Evolutionary conservation across 2,113 vertebrate genomes (phyloP), one percentile per base, ranked within the genome.

Genomic region (Orientallactaga bullata): DNA sequence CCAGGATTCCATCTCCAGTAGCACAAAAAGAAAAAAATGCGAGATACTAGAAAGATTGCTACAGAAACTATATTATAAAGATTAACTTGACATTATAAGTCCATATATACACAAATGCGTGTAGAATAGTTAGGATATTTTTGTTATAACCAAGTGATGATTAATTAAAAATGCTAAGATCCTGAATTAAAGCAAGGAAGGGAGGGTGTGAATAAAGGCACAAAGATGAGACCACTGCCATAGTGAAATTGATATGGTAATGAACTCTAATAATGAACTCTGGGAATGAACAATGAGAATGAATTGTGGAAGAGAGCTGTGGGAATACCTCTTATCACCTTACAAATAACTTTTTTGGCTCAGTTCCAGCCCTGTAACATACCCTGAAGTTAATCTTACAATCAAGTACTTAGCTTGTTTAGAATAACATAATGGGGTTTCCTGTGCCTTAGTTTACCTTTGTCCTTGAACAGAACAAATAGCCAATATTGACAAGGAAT

Each of bases 121-220:
- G 7, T 65, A 51, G n/a, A 85, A 32, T 71, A 73, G 18, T 84
- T 89, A 66, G 35, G 15, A 66, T 7, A 37, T 55, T 86, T 89
- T 76, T 88, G n/a, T 72, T 68, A 78, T 23, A 85, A 73, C 82
- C 37, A 91, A 60, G 39, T 61, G 47, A 85, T 35, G 90, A 90
- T 39, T 69, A 85, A 78, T 10, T n/a, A 18, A 58, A 83, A 85
- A 80, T 80, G 32, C 60, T 13, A 71, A 35, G 47, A 3, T 24
- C 83, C 26, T 89, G 47, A 82, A 74, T 88, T 63, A 35, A 72
- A 76, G 37, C 24, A 77, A 37, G 5, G 7, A 23, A 58, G 7
- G 65, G 30, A 74, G 35, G 55, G 47, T 1, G 2, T 51, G 16
- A 79, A 51, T 32, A 74, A 42, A 65, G 15, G 12, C 20, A 69